Percentiles rank a stretch among this genome's conserved stretches.
phyloP scores from a whole-genome alignment of 2,797 vertebrate species.

The Mormyrus hasselquistii region DNA sequence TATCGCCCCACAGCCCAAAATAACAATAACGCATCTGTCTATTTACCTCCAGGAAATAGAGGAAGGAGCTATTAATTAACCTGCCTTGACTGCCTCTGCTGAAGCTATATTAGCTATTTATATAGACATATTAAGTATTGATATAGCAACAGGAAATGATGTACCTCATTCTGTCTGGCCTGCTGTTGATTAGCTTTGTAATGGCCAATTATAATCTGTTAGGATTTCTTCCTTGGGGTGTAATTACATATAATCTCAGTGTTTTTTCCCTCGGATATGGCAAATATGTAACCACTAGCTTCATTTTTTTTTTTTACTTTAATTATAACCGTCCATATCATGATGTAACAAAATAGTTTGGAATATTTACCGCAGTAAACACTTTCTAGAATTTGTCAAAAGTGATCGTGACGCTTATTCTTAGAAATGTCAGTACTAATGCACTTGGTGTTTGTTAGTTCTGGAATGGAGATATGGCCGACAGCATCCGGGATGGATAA shows the following conservation, averaged over 20 bases:
- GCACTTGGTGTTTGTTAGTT: neutral
- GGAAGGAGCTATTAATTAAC: neutral
- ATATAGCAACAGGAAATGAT: neutral
- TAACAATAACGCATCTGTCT: neutral
- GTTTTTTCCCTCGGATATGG: neutral
- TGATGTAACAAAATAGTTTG: neutral
- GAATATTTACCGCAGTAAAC: neutral
- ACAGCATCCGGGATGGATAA: neutral
- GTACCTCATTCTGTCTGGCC: neutral
- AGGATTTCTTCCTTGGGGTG: neutral
- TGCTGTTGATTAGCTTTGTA: neutral
- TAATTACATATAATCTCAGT: neutral
- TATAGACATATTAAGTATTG: slow-evolving; percentile 3
- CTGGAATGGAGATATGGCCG: neutral
- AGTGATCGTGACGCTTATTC: neutral
- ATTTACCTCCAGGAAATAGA: neutral
- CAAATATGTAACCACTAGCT: neutral
- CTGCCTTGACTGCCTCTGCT: neutral
- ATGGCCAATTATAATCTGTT: slow-evolving; percentile 4
- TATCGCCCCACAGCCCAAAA: neutral
- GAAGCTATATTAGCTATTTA: neutral
- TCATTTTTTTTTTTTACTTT: neutral
- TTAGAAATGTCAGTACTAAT: neutral
- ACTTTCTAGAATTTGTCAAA: neutral
- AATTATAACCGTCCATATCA: neutral